phyloP scores from a whole-genome alignment of 2,888 invertebrate genomes.

The Psylliodes chrysocephalus region DNA sequence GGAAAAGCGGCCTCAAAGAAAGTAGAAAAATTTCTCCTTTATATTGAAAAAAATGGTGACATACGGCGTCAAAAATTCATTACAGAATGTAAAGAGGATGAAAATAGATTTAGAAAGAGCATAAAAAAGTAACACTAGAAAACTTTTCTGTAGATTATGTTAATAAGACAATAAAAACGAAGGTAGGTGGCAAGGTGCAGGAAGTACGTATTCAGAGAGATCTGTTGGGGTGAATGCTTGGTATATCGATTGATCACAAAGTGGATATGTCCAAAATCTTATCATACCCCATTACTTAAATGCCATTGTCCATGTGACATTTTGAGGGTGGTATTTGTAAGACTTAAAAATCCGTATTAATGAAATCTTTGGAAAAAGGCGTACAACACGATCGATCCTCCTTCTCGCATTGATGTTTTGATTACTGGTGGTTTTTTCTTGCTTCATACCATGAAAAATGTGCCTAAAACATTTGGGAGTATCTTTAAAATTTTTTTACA shows the following conservation, averaged over 20 bases:
- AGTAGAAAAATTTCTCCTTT: conserved; percentile 39
- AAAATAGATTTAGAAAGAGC: conserved; percentile 46
- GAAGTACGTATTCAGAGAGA: conserved; percentile 11
- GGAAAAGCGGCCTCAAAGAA: conserved; percentile 45
- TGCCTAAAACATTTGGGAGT: conserved; percentile 47
- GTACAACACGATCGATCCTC: not conserved
- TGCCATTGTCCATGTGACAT: conserved; percentile 53
- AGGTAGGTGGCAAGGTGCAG: conserved; percentile 46
- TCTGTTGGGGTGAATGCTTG: conserved; percentile 29
- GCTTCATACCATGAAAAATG: not conserved
- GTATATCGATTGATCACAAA: conserved; percentile 35
- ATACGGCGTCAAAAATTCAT: conserved; percentile 46
- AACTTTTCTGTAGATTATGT: conserved; percentile 44
- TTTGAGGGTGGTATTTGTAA: conserved; percentile 35
- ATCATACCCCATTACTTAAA: conserved; percentile 51
- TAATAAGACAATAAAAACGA: conserved; percentile 42
- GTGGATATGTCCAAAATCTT: conserved; percentile 45
- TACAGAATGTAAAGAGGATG: conserved; percentile 45
- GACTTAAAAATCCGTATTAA: conserved; percentile 44
- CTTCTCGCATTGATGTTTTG: conserved; percentile 41
- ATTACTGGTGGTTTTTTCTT: conserved; percentile 53
- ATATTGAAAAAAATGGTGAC: conserved; percentile 47
- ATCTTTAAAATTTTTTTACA: conserved; percentile 52
- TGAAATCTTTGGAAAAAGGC: not conserved
- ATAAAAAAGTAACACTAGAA: conserved; percentile 45